Conservation (phyloP, 37 sponge, comb jelly and placozoan species). For the Beroe ovata region DNA sequence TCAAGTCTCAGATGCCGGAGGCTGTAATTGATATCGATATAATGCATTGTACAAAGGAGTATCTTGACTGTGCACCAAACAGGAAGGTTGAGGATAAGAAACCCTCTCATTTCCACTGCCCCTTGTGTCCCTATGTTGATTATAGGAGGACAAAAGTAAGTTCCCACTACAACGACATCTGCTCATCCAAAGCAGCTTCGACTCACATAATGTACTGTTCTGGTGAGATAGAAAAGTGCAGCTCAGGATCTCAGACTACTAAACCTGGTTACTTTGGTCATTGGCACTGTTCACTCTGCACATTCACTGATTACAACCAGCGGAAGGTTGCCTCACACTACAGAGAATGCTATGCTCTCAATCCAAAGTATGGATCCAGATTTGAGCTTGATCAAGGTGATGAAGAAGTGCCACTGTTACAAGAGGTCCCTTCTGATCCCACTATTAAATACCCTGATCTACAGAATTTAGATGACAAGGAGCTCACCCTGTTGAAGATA, state of each 20-base stretch:
- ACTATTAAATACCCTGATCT: slow-evolving; percentile 35
- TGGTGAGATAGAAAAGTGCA: slow-evolving; percentile 55
- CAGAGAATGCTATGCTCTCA: slow-evolving; percentile 20
- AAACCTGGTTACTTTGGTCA: slow-evolving; percentile 27
- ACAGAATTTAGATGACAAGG: slow-evolving; percentile 24
- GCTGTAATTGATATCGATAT: slow-evolving; percentile 31
- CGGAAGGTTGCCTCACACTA: slow-evolving; percentile 62
- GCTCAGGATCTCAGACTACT: slow-evolving; percentile 3
- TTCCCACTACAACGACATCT: slow-evolving; percentile 31
- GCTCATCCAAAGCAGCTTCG: slow-evolving; percentile 32
- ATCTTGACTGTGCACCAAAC: slow-evolving; percentile 56
- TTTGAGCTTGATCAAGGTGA: background rate
- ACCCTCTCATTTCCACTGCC: slow-evolving; percentile 37
- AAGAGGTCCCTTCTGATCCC: slow-evolving; percentile 11
- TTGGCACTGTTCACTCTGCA: slow-evolving; percentile 62
- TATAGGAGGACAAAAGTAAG: slow-evolving; percentile 18
- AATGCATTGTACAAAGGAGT: slow-evolving; percentile 53
- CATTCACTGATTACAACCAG: slow-evolving; percentile 60
- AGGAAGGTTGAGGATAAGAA: slow-evolving; percentile 40
- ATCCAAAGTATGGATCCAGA: slow-evolving; percentile 26
- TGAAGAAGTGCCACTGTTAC: slow-evolving; percentile 6
- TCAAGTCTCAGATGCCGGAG: slow-evolving; percentile 42
- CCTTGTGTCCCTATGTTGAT: slow-evolving; percentile 55
- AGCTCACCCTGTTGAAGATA: slow-evolving; percentile 47
- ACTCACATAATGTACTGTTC: slow-evolving; percentile 64